Evolutionary conservation across 2,797 vertebrate genomes (phyloP), one percentile per base, ranked within the genome.

Genomic region (Crenichthys baileyi): DNA sequence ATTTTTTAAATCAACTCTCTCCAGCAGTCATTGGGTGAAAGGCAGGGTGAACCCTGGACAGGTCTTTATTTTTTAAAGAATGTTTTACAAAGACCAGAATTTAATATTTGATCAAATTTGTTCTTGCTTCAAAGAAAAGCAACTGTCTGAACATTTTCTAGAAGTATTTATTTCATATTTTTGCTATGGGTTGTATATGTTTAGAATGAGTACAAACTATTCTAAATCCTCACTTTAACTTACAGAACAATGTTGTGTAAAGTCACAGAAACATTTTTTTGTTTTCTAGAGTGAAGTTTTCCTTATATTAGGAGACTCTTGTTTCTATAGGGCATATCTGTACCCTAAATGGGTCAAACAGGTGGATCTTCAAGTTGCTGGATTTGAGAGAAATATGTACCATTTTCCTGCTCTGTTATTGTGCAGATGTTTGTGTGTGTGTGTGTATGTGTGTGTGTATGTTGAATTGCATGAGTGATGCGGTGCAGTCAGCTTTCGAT

Each of bases 401-500:
- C 53, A 3, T 50, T 51, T 55, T 81, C 5, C 50, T 0, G 7
- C 75, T 71, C 61, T 74, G 39, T 78, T 72, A 81, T 75, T 70
- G 75, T 82, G 77, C 56, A 70, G 72, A 29, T 48, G 65, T 68
- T 68, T n/a, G 58, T 74, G 31, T 74, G 78, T 41, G 68, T 56
- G 39, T 53, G 60, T 29, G 46, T 16, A 13, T 36, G 61, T 73
- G 72, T 63, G 18, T 55, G 60, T 31, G 63, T 26, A 36, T 36
- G 63, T 70, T 41, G 46, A 29, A 46, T 70, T 75, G 68, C 65
- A 55, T 81, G 36, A 74, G 81, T 72, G 78, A 75, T 86, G 81
- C 31, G 61, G 72, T 83, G 80, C 68, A 83, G 82, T 71, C 22
- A 4, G 22, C 72, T 76, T 86, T 89, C 22, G 15, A 87, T 84